A percentile compares a stretch with the other conserved stretches of the same genome.
Conservation (phyloP, 2,888 invertebrate genomes). For the Leptogaster cylindrica region DNA sequence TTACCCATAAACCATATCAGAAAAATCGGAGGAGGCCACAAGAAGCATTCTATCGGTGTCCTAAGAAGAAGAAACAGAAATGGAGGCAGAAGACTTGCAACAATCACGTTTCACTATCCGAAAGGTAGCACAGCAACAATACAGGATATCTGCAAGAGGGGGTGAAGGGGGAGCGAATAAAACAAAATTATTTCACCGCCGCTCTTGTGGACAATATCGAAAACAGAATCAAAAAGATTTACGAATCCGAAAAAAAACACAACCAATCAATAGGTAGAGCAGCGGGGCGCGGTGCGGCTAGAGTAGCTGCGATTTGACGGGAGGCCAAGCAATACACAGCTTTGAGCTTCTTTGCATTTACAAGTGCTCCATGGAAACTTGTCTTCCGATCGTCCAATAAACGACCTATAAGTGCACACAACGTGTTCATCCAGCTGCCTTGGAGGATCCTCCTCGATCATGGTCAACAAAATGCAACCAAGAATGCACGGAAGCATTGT, state of each 20-base stretch:
- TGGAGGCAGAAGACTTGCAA: neutral
- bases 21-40: slow-evolving; percentile 41
- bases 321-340: neutral
- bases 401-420: neutral
- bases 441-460: slow-evolving; percentile 24
- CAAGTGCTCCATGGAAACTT: slow-evolving; percentile 38
- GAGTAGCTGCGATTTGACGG: slow-evolving; percentile 10
- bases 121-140: slow-evolving; percentile 30
- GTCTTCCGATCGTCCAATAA: slow-evolving; percentile 37
- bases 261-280: slow-evolving; percentile 18
- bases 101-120: slow-evolving; percentile 22
- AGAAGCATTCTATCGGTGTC: slow-evolving; percentile 22
- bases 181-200: slow-evolving; percentile 31
- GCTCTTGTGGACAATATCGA: slow-evolving; percentile 43
- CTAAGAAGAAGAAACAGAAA: neutral
- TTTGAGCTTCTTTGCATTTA: slow-evolving; percentile 40
- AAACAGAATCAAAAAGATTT: slow-evolving; percentile 43
- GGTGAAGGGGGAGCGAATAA: slow-evolving; percentile 11
- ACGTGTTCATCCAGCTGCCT: neutral
- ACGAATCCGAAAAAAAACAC: slow-evolving; percentile 29
- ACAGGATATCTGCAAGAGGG: neutral
- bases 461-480: slow-evolving; percentile 11
- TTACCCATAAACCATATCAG: slow-evolving; percentile 48
- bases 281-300: neutral
- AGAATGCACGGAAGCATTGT: slow-evolving; percentile 42